Percentiles rank a stretch among this genome's conserved stretches.
Conservation (phyloP, 2,888 invertebrate species). For the Parnassius mnemosyne region DNA sequence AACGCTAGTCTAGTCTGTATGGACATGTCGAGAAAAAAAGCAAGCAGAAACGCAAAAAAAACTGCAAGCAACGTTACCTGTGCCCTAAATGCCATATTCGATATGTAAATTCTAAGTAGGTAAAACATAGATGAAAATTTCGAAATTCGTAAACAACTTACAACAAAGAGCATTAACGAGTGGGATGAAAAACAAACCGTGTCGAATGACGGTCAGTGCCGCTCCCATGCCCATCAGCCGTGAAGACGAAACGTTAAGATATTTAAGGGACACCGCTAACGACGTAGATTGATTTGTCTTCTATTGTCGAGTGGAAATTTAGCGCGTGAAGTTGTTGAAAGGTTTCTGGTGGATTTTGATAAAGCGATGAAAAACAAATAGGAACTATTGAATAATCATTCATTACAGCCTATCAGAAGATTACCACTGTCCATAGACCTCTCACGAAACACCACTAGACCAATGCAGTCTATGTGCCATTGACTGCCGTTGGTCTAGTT, state of each 20-base stretch:
- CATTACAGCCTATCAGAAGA: too few relatives aligned
- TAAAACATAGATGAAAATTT: slow-evolving; percentile 7
- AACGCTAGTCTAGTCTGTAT: slow-evolving; percentile 10
- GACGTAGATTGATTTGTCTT: slow-evolving; percentile 14
- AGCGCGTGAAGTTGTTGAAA: slow-evolving; percentile 1
- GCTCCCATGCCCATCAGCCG: slow-evolving; percentile 42
- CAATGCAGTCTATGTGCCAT: too few relatives aligned
- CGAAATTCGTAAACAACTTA: slow-evolving; percentile 11
- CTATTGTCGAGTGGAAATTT: slow-evolving; percentile 16
- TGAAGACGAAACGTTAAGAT: slow-evolving; percentile 33
- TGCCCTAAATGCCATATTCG: slow-evolving; percentile 18
- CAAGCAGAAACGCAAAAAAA: neutral
- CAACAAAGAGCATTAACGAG: slow-evolving; percentile 30
- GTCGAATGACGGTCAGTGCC: slow-evolving; percentile 43
- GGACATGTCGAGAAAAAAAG: slow-evolving; percentile 3
- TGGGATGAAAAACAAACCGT: slow-evolving; percentile 42
- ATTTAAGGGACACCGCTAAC: slow-evolving; percentile 21
- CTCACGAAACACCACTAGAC: too few relatives aligned
- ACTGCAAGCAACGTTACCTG: slow-evolving; percentile 2
- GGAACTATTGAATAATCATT: too few relatives aligned
- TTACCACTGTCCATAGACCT: too few relatives aligned
- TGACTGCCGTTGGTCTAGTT: too few relatives aligned
- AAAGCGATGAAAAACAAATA: too few relatives aligned
- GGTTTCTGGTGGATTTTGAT: too few relatives aligned
- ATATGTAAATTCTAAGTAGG: neutral